These are phyloP conservation scores for Penaeus indicus DNA, from an alignment of 1,140 invertebrate genomes.

Conservation along the genomic window DNA sequence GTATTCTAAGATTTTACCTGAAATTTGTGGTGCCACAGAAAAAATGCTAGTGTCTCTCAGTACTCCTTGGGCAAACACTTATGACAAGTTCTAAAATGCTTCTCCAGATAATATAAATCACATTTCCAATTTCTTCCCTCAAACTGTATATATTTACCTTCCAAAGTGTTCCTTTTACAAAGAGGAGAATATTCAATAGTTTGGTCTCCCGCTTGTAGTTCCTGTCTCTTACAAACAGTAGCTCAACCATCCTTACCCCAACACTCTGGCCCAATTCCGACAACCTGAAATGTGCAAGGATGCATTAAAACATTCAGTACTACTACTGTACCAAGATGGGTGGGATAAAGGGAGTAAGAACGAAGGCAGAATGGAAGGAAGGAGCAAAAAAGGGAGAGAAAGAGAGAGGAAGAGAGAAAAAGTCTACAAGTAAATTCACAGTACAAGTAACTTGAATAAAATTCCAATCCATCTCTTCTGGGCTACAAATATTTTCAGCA, in stretches of 20 bases:
- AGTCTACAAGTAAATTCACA: too few relatives aligned
- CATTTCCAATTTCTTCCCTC: neutral
- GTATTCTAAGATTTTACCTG: neutral
- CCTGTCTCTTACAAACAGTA: constrained; percentile 93
- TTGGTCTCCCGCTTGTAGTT: constrained; percentile 96
- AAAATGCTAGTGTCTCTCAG: neutral
- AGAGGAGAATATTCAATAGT: constrained; percentile 92
- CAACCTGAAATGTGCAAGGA: constrained; percentile 75
- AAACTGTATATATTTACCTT: constrained; percentile 77
- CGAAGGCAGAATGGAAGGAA: too few relatives aligned
- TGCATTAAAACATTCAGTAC: constrained; percentile 3
- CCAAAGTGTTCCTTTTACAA: constrained; percentile 97
- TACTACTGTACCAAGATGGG: too few relatives aligned
- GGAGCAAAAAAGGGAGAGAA: too few relatives aligned
- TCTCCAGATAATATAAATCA: neutral
- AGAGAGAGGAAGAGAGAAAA: too few relatives aligned
- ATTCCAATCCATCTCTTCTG: neutral
- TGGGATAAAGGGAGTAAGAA: neutral
- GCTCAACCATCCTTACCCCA: constrained; percentile 91
- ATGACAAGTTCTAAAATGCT: neutral
- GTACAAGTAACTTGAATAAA: too few relatives aligned
- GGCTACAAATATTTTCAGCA: neutral
- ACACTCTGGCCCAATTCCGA: constrained; percentile 95
- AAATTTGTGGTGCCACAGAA: neutral
- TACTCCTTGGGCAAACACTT: too few relatives aligned